These are phyloP conservation scores for Embidobia sp. DNA, from an alignment of 2,888 invertebrate species.

Conservation along the genomic window DNA sequence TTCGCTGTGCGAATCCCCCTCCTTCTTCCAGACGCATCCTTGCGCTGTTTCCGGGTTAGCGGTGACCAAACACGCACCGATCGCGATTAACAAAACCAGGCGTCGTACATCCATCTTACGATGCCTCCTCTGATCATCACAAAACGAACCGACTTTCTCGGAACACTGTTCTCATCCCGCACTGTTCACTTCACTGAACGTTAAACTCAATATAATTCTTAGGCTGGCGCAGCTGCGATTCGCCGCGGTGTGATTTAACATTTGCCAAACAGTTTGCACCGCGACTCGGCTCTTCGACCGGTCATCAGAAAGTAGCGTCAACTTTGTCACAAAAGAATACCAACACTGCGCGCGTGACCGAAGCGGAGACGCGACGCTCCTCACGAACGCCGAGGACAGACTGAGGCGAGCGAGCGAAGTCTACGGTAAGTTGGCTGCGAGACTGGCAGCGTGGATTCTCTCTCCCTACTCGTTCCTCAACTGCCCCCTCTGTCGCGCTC, in stretches of 20 bases:
- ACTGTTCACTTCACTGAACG: slow-evolving; percentile 49
- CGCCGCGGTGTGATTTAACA: slow-evolving; percentile 5
- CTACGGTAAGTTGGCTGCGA: slow-evolving; percentile 75
- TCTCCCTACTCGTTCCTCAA: slow-evolving; percentile 64
- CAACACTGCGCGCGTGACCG: slow-evolving; percentile 26
- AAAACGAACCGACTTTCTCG: slow-evolving; percentile 40
- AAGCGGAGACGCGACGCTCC: slow-evolving; percentile 39
- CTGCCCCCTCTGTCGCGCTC: slow-evolving; percentile 53
- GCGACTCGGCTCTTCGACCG: not conserved
- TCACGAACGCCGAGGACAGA: slow-evolving; percentile 56
- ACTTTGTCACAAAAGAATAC: slow-evolving; percentile 33
- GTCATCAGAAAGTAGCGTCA: slow-evolving; percentile 17
- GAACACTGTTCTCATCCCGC: slow-evolving; percentile 72
- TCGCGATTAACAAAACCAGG: slow-evolving; percentile 66
- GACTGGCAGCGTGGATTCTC: slow-evolving; percentile 72
- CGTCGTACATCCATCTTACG: slow-evolving; percentile 60
- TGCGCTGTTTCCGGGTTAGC: slow-evolving; percentile 84
- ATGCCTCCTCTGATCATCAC: slow-evolving; percentile 46
- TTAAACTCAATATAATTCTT: slow-evolving; percentile 21
- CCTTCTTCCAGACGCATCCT: slow-evolving; percentile 87
- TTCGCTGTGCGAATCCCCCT: slow-evolving; percentile 78
- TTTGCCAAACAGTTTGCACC: slow-evolving; percentile 27
- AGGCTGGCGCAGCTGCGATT: too few species aligned
- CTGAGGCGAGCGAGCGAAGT: slow-evolving; percentile 61
- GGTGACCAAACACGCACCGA: slow-evolving; percentile 73